Evolutionary conservation across 2,888 invertebrate species (phyloP).

Genomic region (Schrankia costaestrigalis): DNA sequence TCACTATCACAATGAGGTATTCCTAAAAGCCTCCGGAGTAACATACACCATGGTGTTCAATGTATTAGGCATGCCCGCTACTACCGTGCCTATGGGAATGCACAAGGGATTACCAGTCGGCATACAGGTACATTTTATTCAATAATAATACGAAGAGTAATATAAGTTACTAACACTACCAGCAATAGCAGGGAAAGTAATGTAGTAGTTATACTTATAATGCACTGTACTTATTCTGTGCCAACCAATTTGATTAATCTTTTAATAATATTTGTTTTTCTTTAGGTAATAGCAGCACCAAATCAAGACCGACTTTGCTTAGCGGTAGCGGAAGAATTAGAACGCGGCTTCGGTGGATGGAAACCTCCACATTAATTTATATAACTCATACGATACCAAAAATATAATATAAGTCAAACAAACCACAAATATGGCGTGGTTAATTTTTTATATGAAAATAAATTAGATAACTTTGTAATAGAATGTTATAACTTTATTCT

Average conservation of each 20-base stretch:
- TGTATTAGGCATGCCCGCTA: constrained; percentile 87
- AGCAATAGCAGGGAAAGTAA: too few relatives aligned
- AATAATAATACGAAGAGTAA: too few relatives aligned
- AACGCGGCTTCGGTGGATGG: constrained; percentile 92
- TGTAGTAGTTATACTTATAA: too few relatives aligned
- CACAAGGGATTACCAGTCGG: constrained; percentile 85
- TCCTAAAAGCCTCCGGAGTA: constrained; percentile 80
- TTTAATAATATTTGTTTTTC: constrained; percentile 8
- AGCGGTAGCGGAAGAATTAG: constrained; percentile 89
- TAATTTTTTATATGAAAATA: constrained; percentile 34
- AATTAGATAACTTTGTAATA: constrained; percentile 18
- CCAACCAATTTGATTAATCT: too few relatives aligned
- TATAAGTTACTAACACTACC: too few relatives aligned
- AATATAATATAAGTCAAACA: constrained; percentile 26
- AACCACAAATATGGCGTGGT: constrained; percentile 58
- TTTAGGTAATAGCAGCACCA: constrained; percentile 85
- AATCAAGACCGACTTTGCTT: constrained; percentile 90
- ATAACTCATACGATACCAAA: constrained; percentile 20
- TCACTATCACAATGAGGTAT: constrained; percentile 83
- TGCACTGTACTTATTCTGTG: too few relatives aligned
- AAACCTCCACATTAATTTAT: constrained; percentile 65
- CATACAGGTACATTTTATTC: constrained; percentile 81
- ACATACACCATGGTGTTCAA: constrained; percentile 85
- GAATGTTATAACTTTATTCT: constrained; percentile 23
- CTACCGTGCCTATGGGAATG: constrained; percentile 87